phyloP scores from a whole-genome alignment of 64 coral and sea anemone species.

The Hydrozoanthus tunicans region DNA sequence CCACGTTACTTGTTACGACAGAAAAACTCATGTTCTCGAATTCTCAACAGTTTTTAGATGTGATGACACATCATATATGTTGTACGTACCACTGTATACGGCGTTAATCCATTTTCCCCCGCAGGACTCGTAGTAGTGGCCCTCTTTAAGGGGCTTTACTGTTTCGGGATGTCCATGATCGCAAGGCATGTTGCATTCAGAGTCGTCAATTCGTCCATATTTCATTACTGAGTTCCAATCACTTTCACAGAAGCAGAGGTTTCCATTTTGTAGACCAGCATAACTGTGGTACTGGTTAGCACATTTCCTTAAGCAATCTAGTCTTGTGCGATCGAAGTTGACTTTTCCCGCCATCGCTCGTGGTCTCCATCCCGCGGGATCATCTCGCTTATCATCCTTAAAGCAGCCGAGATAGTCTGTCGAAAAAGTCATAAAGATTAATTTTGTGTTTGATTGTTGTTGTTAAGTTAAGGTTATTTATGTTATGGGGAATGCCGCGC shows the following conservation, averaged over 20 bases:
- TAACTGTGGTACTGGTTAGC: background rate
- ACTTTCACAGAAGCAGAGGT: slow-evolving; percentile 24
- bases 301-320: slow-evolving; percentile 28
- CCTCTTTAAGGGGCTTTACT: background rate
- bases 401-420: slow-evolving; percentile 41
- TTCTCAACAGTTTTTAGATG: no score
- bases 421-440: background rate
- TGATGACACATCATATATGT: no score
- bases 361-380: background rate
- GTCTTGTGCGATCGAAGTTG: slow-evolving; percentile 19
- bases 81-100: slow-evolving; percentile 4
- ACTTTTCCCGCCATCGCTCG: background rate
- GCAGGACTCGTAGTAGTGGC: slow-evolving; percentile 42
- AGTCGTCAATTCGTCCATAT: background rate
- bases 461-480: no score
- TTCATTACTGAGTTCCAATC: background rate
- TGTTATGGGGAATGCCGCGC: no score
- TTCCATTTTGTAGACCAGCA: slow-evolving; percentile 22
- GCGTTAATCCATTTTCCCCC: slow-evolving; percentile 28
- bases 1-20: no score
- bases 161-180: background rate
- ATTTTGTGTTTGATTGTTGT: no score
- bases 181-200: slow-evolving; percentile 27
- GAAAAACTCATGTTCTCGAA: no score
- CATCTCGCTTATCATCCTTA: slow-evolving; percentile 1